Percentiles rank a stretch among this genome's conserved stretches.
phyloP scores from a whole-genome alignment of 2,797 vertebrate species.

The Anguilla marmorata region DNA sequence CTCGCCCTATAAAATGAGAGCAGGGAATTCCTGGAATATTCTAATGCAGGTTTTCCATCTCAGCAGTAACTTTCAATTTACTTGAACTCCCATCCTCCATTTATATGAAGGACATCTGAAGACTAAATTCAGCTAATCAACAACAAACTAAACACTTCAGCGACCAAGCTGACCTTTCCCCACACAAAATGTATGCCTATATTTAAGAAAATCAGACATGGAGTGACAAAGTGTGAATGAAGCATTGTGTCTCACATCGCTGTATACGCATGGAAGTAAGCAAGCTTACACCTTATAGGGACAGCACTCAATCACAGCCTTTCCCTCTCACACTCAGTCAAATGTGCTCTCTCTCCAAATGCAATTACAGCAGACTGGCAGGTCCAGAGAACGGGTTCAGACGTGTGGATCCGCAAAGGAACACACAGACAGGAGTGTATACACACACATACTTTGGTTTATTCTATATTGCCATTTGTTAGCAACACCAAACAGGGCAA shows the following conservation, averaged over 20 bases:
- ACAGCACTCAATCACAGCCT: background rate
- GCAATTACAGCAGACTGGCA: background rate
- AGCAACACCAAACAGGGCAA: background rate
- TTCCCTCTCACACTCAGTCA: background rate
- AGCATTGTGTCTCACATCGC: background rate
- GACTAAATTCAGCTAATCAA: background rate
- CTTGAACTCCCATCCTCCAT: background rate
- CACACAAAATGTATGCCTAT: background rate
- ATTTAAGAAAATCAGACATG: background rate
- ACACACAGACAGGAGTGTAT: background rate
- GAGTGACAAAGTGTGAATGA: background rate
- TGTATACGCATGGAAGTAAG: background rate
- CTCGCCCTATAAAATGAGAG: background rate
- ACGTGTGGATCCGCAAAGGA: background rate
- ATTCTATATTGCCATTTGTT: background rate
- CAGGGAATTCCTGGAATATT: background rate
- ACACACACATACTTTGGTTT: background rate
- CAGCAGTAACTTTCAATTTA: background rate
- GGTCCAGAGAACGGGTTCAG: background rate
- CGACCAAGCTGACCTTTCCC: background rate
- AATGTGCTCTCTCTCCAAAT: background rate
- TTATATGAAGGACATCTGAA: background rate
- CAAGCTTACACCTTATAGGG: background rate
- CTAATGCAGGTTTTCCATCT: background rate
- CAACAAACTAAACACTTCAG: background rate